phyloP scores from a whole-genome alignment of 1,140 invertebrate species.

The Drosophila ironensis region DNA sequence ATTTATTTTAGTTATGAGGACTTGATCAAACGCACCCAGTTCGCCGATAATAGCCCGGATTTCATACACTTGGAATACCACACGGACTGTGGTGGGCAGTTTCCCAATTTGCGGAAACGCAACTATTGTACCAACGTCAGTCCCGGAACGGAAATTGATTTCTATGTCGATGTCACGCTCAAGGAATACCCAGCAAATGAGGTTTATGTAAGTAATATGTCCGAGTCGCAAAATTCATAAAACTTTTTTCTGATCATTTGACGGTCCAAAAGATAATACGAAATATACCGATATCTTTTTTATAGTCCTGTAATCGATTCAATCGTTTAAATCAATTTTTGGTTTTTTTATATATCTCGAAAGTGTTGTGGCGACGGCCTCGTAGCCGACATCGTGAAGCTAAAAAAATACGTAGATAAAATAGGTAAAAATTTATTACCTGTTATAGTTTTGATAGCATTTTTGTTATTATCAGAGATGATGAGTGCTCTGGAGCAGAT shows the following conservation, averaged over 20 bases:
- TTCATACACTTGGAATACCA: constrained; percentile 84
- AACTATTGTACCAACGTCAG: constrained; percentile 84
- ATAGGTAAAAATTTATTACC: too few species aligned
- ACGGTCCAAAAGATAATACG: too few species aligned
- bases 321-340: too few species aligned
- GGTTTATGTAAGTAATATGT: constrained; percentile 65
- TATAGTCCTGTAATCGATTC: too few species aligned
- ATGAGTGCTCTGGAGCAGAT: too few species aligned
- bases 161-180: constrained; percentile 84
- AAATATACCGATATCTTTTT: too few species aligned
- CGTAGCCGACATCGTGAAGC: too few species aligned
- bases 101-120: constrained; percentile 65
- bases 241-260: not conserved
- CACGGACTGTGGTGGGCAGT: constrained; percentile 83
- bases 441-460: too few species aligned
- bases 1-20: constrained; percentile 82
- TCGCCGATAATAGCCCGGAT: constrained; percentile 83
- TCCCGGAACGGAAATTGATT: constrained; percentile 84
- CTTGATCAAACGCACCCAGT: constrained; percentile 84
- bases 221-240: not conserved
- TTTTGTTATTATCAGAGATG: too few species aligned
- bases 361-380: too few species aligned
- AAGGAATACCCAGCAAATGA: constrained; percentile 82
- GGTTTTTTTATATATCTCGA: too few species aligned
- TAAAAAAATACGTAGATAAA: too few species aligned